phyloP scores from a whole-genome alignment of 2,888 invertebrate genomes.

The Scaptomyza cyrtandrae region DNA sequence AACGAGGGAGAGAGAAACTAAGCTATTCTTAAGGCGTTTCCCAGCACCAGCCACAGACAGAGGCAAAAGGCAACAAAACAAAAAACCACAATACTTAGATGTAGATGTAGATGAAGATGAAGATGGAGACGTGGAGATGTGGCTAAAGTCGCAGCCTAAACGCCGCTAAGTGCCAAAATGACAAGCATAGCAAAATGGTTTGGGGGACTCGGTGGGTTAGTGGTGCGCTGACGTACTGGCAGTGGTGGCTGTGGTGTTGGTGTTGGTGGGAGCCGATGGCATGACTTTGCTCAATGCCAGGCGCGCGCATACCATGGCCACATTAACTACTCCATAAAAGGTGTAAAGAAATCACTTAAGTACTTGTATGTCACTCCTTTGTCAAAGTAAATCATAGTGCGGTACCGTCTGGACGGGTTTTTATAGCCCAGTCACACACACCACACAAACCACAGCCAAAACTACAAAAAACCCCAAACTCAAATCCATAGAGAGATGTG shows the following conservation, averaged over 20 bases:
- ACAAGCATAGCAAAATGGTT: conserved; percentile 62
- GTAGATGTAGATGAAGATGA: conserved; percentile 19
- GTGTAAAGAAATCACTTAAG: conserved; percentile 80
- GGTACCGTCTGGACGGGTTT: conserved; percentile 53
- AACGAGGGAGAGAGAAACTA: not conserved
- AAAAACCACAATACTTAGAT: conserved; percentile 40
- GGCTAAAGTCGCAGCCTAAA: conserved; percentile 61
- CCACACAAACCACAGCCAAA: conserved; percentile 2
- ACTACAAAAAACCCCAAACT: conserved; percentile 9
- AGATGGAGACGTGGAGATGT: conserved; percentile 27
- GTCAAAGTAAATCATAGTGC: conserved; percentile 79
- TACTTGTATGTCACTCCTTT: conserved; percentile 81
- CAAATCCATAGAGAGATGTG: conserved; percentile 23
- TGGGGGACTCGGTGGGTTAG: conserved; percentile 48
- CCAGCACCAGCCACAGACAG: conserved; percentile 35
- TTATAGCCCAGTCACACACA: conserved; percentile 53
- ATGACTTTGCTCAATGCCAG: conserved; percentile 74
- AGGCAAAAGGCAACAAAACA: conserved; percentile 37
- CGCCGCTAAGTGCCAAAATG: conserved; percentile 76
- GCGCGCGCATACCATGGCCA: conserved; percentile 73
- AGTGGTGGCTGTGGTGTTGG: conserved; percentile 5
- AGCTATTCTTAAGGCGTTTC: conserved; percentile 50
- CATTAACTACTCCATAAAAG: conserved; percentile 81
- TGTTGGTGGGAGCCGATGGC: conserved; percentile 43
- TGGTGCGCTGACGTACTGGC: conserved; percentile 19